Conservation (phyloP, 2,113 vertebrate genomes). For the Dinomys branickii region DNA sequence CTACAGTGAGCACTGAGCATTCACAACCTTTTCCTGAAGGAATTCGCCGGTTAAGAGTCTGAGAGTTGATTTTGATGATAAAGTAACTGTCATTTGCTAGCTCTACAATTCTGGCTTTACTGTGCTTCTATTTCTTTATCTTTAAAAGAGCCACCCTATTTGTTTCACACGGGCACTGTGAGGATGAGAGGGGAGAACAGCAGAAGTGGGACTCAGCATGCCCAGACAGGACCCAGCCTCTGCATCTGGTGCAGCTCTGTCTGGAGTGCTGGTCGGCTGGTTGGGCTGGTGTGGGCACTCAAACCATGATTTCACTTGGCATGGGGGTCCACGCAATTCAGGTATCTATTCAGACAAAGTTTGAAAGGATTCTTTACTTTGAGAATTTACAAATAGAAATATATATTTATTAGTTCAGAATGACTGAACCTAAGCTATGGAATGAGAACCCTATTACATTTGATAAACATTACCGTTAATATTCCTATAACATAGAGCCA, state of each 20-base stretch:
- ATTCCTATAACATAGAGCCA: background rate
- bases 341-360: background rate
- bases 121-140: constrained; percentile 45
- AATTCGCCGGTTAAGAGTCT: background rate
- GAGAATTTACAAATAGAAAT: constrained; percentile 6
- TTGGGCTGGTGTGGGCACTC: background rate
- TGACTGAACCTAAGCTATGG: background rate
- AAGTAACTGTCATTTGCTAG: background rate
- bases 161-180: background rate
- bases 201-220: background rate
- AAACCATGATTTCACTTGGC: background rate
- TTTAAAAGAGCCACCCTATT: background rate
- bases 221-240: background rate
- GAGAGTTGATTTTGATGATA: background rate
- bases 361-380: background rate
- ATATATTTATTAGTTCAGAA: constrained; percentile 9
- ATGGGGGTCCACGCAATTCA: background rate
- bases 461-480: background rate
- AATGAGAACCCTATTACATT: background rate
- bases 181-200: background rate
- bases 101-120: background rate
- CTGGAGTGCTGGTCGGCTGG: background rate
- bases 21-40: background rate
- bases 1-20: background rate
- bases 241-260: background rate